Conservation (phyloP, 2,888 invertebrate species). For the Phengaris alcon region DNA sequence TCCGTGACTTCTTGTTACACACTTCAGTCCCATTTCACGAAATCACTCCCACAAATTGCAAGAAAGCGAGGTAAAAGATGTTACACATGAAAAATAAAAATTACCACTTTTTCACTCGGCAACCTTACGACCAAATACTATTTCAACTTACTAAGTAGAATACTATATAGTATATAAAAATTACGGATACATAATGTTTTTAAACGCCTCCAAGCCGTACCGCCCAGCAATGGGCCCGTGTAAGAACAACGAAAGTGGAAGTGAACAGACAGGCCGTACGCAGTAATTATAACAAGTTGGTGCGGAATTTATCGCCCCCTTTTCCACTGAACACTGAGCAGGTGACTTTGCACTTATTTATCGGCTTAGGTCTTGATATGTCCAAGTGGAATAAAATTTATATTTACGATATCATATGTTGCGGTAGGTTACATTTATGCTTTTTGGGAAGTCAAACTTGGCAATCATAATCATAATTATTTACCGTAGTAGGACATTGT, state of each 20-base stretch:
- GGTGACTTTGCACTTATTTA: slow-evolving; percentile 32
- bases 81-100: no score
- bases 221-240: slow-evolving; percentile 49
- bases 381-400: background rate
- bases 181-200: no score
- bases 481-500: no score
- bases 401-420: background rate
- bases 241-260: slow-evolving; percentile 74
- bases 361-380: slow-evolving; percentile 2
- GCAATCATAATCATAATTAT: no score
- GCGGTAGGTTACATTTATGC: background rate
- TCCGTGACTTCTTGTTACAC: no score
- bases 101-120: no score
- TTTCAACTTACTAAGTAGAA: no score
- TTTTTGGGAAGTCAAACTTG: background rate
- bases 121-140: no score
- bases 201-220: background rate
- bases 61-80: no score
- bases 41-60: no score
- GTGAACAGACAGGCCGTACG: slow-evolving; percentile 67
- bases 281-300: slow-evolving; percentile 39
- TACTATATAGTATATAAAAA: no score
- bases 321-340: slow-evolving; percentile 35
- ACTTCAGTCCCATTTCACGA: no score
- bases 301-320: slow-evolving; percentile 32